phyloP scores from a whole-genome alignment of 2,888 invertebrate genomes.

The Tipula confusa region DNA sequence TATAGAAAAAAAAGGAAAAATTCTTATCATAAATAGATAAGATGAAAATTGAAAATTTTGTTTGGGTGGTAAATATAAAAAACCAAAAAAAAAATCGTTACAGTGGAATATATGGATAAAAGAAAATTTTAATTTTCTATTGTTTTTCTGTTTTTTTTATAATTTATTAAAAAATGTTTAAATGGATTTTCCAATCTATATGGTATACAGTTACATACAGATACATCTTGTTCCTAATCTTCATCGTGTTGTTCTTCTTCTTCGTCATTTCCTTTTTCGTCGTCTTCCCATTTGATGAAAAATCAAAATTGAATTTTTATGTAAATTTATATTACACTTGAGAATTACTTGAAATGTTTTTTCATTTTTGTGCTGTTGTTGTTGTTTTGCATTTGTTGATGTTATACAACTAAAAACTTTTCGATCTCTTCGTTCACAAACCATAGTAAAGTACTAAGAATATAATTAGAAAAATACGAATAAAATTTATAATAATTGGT shows the following conservation, averaged over 20 bases:
- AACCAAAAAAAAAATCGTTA: no score
- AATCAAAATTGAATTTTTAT: slow-evolving; percentile 25
- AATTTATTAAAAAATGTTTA: no score
- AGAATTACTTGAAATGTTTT: slow-evolving; percentile 8
- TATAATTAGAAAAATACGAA: not conserved
- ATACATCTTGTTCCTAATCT: not conserved
- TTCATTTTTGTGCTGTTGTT: not conserved
- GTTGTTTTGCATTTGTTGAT: not conserved
- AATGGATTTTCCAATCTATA: not conserved
- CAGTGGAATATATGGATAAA: not conserved
- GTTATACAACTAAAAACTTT: not conserved
- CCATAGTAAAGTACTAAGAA: not conserved
- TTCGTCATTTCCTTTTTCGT: not conserved
- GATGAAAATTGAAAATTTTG: not conserved
- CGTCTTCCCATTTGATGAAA: not conserved
- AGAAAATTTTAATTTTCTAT: slow-evolving; percentile 25
- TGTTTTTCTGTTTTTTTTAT: not conserved
- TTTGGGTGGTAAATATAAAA: not conserved
- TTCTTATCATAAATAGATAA: not conserved
- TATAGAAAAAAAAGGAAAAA: not conserved
- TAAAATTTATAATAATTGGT: not conserved
- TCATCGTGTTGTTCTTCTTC: not conserved
- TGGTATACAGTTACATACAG: not conserved
- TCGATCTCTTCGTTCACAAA: not conserved
- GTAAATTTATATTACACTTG: slow-evolving; percentile 25